These are phyloP conservation scores for Daubentonia madagascariensis DNA, from an alignment of 2,113 vertebrate genomes.

Conservation along the genomic window DNA sequence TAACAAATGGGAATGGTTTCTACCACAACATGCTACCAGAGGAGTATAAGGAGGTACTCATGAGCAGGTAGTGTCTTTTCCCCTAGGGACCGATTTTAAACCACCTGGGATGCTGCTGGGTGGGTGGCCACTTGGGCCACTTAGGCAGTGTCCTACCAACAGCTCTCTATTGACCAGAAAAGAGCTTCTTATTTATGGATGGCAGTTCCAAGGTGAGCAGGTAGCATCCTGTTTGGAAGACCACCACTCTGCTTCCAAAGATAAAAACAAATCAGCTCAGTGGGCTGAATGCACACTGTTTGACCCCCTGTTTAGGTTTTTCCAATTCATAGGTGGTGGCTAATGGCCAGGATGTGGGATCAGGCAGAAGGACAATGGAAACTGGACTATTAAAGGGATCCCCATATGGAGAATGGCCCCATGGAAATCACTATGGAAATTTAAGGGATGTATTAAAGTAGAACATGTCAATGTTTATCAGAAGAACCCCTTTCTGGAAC, in stretches of 20 bases:
- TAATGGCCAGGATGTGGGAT: neutral
- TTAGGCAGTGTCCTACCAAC: neutral
- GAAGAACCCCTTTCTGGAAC: neutral
- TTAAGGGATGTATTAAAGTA: too few relatives aligned
- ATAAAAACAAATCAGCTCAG: neutral
- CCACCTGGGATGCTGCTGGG: neutral
- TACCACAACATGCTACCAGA: neutral
- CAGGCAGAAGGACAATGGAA: neutral
- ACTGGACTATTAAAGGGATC: neutral
- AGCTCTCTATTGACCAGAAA: too few relatives aligned
- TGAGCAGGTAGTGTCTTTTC: neutral
- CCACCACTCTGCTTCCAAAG: neutral
- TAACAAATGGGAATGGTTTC: neutral
- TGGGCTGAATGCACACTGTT: neutral
- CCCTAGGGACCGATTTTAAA: neutral
- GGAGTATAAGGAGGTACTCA: neutral
- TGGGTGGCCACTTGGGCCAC: neutral
- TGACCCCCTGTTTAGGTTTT: neutral
- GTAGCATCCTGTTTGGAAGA: neutral
- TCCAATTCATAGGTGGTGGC: neutral
- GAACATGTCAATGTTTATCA: neutral
- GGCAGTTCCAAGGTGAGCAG: neutral
- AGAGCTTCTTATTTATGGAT: neutral
- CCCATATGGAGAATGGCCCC: neutral
- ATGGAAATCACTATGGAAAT: neutral